phyloP scores from a whole-genome alignment of 1,140 invertebrate species.

The Drosophila yakuba region DNA sequence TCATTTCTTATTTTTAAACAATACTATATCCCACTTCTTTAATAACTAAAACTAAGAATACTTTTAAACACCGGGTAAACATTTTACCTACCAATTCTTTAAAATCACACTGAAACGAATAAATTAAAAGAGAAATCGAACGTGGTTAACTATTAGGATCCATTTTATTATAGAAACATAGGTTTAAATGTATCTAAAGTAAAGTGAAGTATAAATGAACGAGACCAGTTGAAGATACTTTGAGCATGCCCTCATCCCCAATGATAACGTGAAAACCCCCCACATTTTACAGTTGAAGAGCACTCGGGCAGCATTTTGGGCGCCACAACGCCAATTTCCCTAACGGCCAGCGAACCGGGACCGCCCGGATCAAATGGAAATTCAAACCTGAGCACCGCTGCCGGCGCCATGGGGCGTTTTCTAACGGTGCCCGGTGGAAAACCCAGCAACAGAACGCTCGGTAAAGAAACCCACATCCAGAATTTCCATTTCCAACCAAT shows the following conservation, averaged over 20 bases:
- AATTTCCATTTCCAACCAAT: slow-evolving; percentile 6
- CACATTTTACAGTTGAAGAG: slow-evolving; percentile 81
- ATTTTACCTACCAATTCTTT: too few relatives aligned
- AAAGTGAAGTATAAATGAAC: slow-evolving; percentile 3
- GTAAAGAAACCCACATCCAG: slow-evolving; percentile 52
- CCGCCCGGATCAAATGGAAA: slow-evolving; percentile 73
- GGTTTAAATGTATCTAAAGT: too few relatives aligned
- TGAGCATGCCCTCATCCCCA: neutral
- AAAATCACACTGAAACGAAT: too few relatives aligned
- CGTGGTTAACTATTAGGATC: too few relatives aligned
- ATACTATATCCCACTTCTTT: too few relatives aligned
- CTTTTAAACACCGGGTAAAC: too few relatives aligned
- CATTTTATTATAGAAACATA: too few relatives aligned
- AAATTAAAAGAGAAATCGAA: too few relatives aligned
- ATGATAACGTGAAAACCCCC: slow-evolving; percentile 8
- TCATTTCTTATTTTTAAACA: neutral
- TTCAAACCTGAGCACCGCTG: slow-evolving; percentile 36
- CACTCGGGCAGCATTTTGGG: slow-evolving; percentile 47
- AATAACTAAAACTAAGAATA: too few relatives aligned
- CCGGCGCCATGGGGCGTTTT: slow-evolving; percentile 75
- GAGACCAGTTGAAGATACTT: slow-evolving; percentile 28
- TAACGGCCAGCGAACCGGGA: slow-evolving; percentile 73
- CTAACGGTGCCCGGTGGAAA: slow-evolving; percentile 81
- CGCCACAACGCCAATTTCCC: slow-evolving; percentile 67
- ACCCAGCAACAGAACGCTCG: slow-evolving; percentile 66